Conservation (phyloP, 2,888 invertebrate genomes). For the Colostygia pectinataria region DNA sequence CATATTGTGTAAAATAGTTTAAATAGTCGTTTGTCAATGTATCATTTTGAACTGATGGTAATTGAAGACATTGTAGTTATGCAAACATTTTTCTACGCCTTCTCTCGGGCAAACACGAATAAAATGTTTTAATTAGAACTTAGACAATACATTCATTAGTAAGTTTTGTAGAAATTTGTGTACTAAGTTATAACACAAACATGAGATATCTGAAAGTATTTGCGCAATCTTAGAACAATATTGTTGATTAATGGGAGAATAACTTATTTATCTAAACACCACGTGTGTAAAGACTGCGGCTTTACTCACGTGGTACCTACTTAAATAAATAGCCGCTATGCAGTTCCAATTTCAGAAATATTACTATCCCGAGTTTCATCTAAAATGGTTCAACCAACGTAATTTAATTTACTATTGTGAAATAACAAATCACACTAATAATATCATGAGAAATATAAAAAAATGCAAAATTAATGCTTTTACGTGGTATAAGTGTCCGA, state of each 20-base stretch:
- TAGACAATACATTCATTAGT: conserved; percentile 41
- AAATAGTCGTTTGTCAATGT: conserved; percentile 20
- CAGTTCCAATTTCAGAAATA: too few species aligned
- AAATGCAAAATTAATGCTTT: too few species aligned
- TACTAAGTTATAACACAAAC: conserved; percentile 4
- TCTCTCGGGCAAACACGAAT: conserved; percentile 1
- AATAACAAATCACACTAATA: too few species aligned
- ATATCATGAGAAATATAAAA: too few species aligned
- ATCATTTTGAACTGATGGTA: conserved; percentile 22
- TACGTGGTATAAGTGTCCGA: too few species aligned
- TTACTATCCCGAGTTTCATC: too few species aligned
- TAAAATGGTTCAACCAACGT: too few species aligned
- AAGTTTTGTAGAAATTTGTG: conserved; percentile 6
- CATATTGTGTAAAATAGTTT: conserved; percentile 1
- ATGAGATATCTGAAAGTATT: conserved; percentile 31
- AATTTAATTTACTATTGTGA: too few species aligned
- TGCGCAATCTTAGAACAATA: conserved; percentile 33
- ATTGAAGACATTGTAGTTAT: conserved; percentile 37
- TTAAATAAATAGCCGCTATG: background rate
- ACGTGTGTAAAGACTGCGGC: too few species aligned
- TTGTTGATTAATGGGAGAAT: too few species aligned
- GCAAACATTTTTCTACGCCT: conserved; percentile 25
- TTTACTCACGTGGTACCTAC: background rate
- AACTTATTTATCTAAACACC: too few species aligned
- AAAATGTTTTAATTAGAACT: conserved; percentile 17